Conservation (phyloP, 2,888 invertebrate genomes). For the Diarsia mendica region DNA sequence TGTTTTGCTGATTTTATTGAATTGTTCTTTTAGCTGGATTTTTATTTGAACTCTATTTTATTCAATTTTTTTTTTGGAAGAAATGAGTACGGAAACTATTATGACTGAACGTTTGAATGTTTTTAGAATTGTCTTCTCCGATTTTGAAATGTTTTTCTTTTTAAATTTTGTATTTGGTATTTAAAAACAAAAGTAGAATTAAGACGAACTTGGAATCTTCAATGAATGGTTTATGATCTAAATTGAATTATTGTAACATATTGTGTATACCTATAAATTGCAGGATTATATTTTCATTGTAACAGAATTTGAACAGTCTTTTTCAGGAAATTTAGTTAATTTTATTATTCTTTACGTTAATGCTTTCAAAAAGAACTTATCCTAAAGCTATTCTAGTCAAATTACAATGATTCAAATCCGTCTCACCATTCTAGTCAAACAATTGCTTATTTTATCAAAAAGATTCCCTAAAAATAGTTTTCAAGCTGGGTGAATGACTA, state of each 20-base stretch:
- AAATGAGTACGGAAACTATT: constrained; percentile 5
- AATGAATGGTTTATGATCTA: neutral
- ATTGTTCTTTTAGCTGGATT: neutral
- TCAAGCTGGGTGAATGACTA: constrained; percentile 83
- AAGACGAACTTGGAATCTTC: neutral
- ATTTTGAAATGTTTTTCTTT: neutral
- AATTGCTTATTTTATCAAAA: constrained; percentile 51
- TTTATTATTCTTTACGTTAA: neutral
- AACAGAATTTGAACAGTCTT: neutral
- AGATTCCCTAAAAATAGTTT: constrained; percentile 74
- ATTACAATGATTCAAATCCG: constrained; percentile 36
- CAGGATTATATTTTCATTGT: neutral
- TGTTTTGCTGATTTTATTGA: constrained; percentile 5
- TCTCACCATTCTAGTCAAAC: constrained; percentile 74
- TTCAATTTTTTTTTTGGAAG: neutral
- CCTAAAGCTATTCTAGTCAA: constrained; percentile 21
- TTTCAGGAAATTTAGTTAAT: constrained; percentile 10
- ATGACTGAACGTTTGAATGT: neutral
- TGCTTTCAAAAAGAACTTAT: neutral
- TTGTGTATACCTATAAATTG: neutral
- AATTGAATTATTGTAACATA: neutral
- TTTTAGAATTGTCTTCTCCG: neutral
- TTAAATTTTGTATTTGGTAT: neutral
- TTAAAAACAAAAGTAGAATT: neutral
- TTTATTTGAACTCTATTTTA: neutral